Base-by-base conservation (phyloP, 2,888 invertebrate species). In the Caenorhabditis becei region DNA sequence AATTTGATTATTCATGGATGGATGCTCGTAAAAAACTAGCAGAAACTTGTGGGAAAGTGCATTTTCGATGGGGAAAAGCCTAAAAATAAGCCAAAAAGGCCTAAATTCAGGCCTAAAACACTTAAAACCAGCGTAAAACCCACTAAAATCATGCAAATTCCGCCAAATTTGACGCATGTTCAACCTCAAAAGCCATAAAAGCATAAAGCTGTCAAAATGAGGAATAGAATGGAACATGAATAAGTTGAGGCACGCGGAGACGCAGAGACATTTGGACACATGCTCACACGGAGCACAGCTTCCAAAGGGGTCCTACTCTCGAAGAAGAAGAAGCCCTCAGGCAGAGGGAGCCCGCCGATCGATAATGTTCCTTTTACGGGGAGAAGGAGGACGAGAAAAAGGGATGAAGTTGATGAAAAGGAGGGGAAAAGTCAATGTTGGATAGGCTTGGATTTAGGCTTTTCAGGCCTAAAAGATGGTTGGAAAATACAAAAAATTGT, bases 1-100 rank as follows among this genome's bases (percentile, higher is more conserved):
- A 71, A 71, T 62, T 71, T 56, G 71, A 71, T 71, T 71, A 71
- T 71, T 71, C 71, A 71, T 71, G 71, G 62, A 20, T 14, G 51
- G 16, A 51, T 70, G 70, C 61, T 53, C 53, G 11, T 53, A 49
- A 49, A 20, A 23, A 4, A 20, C 20, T 20, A 20, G 18, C n/a
- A n/a, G n/a, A n/a, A n/a, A n/a, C n/a, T n/a, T n/a, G n/a, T n/a
- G n/a, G n/a, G 26, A 56, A 56, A 56, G 28, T 32, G 56, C 35
- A 56, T 56, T 28, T 32, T 32, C 4, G 35, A 37, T 11, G 16
- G 20, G 37, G 35, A 20, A 58, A 28, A 20, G 37, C 3, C 7
- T 7, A 8, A 24, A 16, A 26, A 53, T 10, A 14, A 53, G 23
- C 20, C 4, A 4, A 20, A 23, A 20, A 20, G 41, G 14, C 10